A percentile compares a stretch with the other conserved stretches of the same genome.
Conservation (phyloP, 2,113 vertebrate species). For the Cariama cristata region DNA sequence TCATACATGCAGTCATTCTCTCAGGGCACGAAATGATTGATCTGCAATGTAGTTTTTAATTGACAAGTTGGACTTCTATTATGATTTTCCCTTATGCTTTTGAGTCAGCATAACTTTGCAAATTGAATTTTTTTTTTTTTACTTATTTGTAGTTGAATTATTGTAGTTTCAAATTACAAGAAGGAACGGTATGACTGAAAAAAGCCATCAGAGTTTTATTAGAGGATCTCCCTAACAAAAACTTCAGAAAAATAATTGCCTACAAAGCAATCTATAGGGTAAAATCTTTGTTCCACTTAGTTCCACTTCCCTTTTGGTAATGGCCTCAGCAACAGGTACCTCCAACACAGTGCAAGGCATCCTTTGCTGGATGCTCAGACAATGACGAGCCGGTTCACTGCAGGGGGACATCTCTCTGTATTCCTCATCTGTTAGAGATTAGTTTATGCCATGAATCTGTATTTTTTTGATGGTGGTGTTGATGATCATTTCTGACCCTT, state of each 20-base stretch:
- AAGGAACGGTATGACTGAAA: not conserved
- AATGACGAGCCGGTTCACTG: fast-evolving
- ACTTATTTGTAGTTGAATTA: not conserved
- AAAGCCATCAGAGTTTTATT: not conserved
- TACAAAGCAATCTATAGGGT: not conserved
- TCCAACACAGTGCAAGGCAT: not conserved
- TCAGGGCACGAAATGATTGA: not conserved
- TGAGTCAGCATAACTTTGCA: not conserved
- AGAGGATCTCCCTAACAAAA: not conserved
- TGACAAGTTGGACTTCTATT: not conserved
- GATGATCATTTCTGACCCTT: not conserved
- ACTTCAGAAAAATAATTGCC: not conserved
- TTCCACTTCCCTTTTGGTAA: not conserved
- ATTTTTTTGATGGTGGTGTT: not conserved
- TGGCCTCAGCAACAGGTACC: not conserved
- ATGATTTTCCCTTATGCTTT: not conserved
- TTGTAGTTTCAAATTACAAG: not conserved
- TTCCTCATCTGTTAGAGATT: not conserved
- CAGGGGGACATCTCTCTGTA: not conserved
- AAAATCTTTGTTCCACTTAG: not conserved
- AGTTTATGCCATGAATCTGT: not conserved
- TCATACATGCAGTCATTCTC: not conserved
- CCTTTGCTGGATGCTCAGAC: not conserved
- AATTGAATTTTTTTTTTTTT: not conserved
- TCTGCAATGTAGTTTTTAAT: not conserved